phyloP scores from a whole-genome alignment of 2,113 vertebrate species.

The Poicephalus meyeri region DNA sequence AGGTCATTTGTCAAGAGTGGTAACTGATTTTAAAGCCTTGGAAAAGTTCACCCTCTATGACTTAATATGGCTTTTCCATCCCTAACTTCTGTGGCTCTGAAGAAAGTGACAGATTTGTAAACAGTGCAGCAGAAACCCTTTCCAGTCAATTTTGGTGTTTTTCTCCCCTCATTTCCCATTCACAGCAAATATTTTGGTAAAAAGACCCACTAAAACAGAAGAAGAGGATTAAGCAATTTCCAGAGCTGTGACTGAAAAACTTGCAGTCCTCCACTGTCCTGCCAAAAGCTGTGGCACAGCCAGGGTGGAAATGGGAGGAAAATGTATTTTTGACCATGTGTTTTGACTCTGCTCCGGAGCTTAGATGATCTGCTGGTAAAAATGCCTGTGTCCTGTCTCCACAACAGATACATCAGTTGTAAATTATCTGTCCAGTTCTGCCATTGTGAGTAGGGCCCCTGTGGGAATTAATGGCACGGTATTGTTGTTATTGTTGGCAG shows the following conservation, averaged over 20 bases:
- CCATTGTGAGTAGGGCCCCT: neutral
- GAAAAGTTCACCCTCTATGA: neutral
- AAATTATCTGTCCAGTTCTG: constrained; percentile 26
- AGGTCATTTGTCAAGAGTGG: neutral
- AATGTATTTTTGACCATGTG: neutral
- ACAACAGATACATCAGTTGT: constrained; percentile 10
- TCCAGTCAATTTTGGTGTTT: neutral
- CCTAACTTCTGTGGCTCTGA: neutral
- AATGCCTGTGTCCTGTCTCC: constrained; percentile 16
- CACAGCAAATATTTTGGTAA: constrained; percentile 23
- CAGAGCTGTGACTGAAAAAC: neutral
- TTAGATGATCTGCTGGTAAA: constrained; percentile 34
- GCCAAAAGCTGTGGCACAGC: neutral
- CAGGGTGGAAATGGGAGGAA: neutral
- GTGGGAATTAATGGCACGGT: neutral
- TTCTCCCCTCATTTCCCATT: neutral
- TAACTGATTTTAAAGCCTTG: constrained; percentile 8
- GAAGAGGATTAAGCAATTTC: neutral
- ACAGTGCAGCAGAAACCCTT: neutral
- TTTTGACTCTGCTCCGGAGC: neutral
- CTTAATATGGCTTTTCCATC: constrained; percentile 26
- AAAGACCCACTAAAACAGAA: neutral
- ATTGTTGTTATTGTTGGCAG: neutral
- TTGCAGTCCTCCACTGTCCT: neutral
- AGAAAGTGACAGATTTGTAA: constrained; percentile 14